These are phyloP conservation scores for Bombus difficillimus DNA, from an alignment of 1,140 invertebrate species.

Conservation along the genomic window DNA sequence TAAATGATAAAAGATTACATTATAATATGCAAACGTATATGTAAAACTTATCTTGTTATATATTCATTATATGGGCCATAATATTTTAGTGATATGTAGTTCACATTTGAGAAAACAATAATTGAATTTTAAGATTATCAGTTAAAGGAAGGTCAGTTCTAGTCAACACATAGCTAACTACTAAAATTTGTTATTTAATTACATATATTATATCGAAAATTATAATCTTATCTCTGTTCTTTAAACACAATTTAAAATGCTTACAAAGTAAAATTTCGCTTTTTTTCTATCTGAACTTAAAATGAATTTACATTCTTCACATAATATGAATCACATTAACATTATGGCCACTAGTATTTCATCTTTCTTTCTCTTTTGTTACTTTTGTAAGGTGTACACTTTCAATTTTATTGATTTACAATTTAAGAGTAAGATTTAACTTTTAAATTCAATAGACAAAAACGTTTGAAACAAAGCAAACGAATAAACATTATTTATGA, in stretches of 20 bases:
- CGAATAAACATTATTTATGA: not conserved
- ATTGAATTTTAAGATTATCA: not conserved
- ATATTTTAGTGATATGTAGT: not conserved
- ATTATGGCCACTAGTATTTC: not conserved
- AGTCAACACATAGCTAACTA: conserved; percentile 11
- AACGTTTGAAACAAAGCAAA: no score
- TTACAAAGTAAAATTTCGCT: not conserved
- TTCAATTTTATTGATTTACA: no score
- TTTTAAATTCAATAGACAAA: no score
- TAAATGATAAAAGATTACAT: not conserved
- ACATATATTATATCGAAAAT: not conserved
- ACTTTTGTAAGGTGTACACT: no score
- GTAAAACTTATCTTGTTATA: not conserved
- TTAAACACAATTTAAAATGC: not conserved
- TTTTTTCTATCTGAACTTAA: not conserved
- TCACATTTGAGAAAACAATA: not conserved
- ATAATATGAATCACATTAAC: not conserved
- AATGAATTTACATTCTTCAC: not conserved
- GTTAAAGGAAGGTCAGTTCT: not conserved
- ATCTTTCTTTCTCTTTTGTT: not conserved
- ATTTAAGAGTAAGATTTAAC: no score
- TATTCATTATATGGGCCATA: not conserved
- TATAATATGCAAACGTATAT: not conserved
- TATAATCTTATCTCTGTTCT: not conserved
- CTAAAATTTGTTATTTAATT: not conserved